Evolutionary conservation across 2,113 vertebrate species (phyloP).

Genomic region (Xyrauchen texanus): DNA sequence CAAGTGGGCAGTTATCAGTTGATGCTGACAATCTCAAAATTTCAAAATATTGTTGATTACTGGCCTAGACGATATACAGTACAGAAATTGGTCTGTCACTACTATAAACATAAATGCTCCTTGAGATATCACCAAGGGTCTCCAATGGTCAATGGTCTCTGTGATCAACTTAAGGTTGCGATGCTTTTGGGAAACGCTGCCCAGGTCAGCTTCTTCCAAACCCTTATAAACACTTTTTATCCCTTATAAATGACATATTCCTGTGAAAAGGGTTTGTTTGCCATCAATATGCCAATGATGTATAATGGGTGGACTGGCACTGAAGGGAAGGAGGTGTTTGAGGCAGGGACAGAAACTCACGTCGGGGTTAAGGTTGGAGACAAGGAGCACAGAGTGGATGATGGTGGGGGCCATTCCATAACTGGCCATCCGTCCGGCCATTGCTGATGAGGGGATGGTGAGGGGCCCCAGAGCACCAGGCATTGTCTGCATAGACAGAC

Average conservation of each 20-base stretch:
- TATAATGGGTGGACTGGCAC: neutral
- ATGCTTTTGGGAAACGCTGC: too few species aligned
- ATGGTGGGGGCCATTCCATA: slow-evolving; percentile 59
- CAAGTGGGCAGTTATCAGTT: too few species aligned
- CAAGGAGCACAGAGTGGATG: slow-evolving; percentile 78
- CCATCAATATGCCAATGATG: neutral
- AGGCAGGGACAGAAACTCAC: slow-evolving; percentile 68
- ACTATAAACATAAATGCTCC: too few species aligned
- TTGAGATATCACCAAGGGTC: too few species aligned
- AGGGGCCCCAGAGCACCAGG: slow-evolving; percentile 70
- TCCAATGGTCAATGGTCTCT: too few species aligned
- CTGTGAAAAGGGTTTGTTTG: neutral
- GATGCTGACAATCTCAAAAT: too few species aligned
- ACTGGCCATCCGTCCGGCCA: slow-evolving; percentile 65
- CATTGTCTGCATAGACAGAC: slow-evolving; percentile 68
- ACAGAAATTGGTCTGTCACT: too few species aligned
- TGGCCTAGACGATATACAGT: too few species aligned
- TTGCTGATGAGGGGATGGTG: slow-evolving; percentile 60
- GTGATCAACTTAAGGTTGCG: too few species aligned
- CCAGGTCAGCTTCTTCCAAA: neutral
- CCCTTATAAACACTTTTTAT: neutral
- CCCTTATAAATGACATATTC: neutral
- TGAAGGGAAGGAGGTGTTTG: neutral
- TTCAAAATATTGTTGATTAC: too few species aligned
- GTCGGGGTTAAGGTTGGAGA: slow-evolving; percentile 85